Base-by-base conservation (phyloP, 2,797 vertebrate species). In the Pipistrellus nathusii region DNA sequence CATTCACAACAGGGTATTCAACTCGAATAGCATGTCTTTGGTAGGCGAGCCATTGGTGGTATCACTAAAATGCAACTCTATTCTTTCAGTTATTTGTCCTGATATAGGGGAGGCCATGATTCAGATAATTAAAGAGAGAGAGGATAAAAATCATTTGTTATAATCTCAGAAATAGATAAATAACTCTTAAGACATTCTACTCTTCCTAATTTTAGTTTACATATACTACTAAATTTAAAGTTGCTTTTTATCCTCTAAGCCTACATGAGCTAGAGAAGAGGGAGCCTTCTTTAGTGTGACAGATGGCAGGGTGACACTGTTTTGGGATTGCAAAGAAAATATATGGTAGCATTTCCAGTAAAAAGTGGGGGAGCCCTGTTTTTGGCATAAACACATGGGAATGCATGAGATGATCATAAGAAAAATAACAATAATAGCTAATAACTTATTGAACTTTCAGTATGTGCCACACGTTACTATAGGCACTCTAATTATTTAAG, bases 271-370 rank as follows among this genome's bases (percentile, higher is more conserved):
- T 85, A 64, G 64, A 82, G 44, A 94, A 76, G 55, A 94, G 30
- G 27, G 85, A 83, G 69, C 77, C 90, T 95, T 94, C 17, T 53
- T 94, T 95, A 82, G 57, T 89, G 46, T 90, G 77, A 90, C 93
- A 94, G 88, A 85, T 95, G 90, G 83, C 84, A 76, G 87, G 68
- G 55, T 84, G 88, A 91, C 68, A 46, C 66, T 92, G 82, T 94
- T 96, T 88, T 14, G 88, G 64, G 57, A 62, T 89, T 92, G 78
- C 96, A 96, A 97, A 95, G 4, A 92, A 96, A 96, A 94, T 93
- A 90, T 53, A 76, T 41, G 55, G 64, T 82, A 83, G 32, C 32
- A n/a, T 92, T 96, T 94, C 38, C 82, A 75, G 21, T 69, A 73
- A 78, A 68, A 17, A 59, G 35, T 11, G 14, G 62, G 20, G 14